Base-by-base conservation (phyloP, 2,797 vertebrate genomes). In the Amblyraja radiata region DNA sequence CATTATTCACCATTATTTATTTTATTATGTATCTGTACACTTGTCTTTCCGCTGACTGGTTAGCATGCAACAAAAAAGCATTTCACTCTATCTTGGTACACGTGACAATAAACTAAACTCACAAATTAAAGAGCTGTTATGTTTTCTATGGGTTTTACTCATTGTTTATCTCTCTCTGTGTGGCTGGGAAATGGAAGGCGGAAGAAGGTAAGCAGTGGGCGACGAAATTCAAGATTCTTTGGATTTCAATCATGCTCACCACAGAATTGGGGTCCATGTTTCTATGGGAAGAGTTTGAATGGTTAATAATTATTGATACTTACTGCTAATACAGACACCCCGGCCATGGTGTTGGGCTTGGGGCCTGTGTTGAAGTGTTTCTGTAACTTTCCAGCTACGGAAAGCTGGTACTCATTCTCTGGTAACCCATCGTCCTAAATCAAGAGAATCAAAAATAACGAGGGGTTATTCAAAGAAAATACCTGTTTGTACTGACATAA, bases 281-380 rank as follows among this genome's bases (percentile, higher is more conserved):
- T 94, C 94, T 93, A 93, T 58, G 93, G 93, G 93, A 54, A 95
- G 93, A 93, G 93, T 93, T 94, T 76, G 83, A 90, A 94, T 94
- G 94, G 81, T 94, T 94, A 94, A 94, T 96, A 96, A 95, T 96
- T 96, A 92, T 92, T 90, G 79, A 79, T 97, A 96, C 98, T 98
- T 98, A 99, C 99, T 96, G 98, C 97, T 96, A 99, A 98, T 95
- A 99, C 97, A 93, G 98, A 98, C 94, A 99, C 98, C 95, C 99
- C 99, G 21, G 99, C 98, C 18, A 98, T 94, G 6, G 97, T 98
- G 97, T 96, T 97, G 32, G 96, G 96, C 94, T 98, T 99, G 77
- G 98, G 97, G 91, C 97, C 96, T 1, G 97, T 97, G 96, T 99
- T 98, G 95, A 99, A 99, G 95, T 99, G 97, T 95, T 99, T 99